Base-by-base conservation (phyloP, 2,888 invertebrate species). In the Oasisia sp. region DNA sequence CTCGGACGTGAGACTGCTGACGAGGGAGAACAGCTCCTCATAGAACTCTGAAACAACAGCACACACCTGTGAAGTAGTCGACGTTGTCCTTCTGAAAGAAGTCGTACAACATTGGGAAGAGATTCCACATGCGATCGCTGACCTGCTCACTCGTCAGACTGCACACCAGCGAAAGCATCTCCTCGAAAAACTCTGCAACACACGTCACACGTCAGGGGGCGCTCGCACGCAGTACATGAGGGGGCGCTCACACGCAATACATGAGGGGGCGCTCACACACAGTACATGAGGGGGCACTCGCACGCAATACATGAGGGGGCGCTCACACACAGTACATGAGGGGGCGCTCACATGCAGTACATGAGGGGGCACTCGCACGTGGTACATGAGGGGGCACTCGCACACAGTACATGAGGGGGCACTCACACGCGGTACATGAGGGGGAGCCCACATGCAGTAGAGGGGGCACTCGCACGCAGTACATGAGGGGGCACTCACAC, bases 41-140 rank as follows among this genome's bases (percentile, higher is more conserved):
- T 99, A 99, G 96, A 99, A 99, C 96, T 99, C 99, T 98, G 95
- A 32, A 94, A 94, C 89, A 93, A 93, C 91, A 90, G 32, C 50
- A 93, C 94, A 92, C 94, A 96, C 96, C 96, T 93, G 96, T 96
- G 96, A 99, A 99, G 97, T 99, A 99, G 96, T 99, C 99, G 92
- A 98, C 97, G 89, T 98, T 99, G 96, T 99, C 99, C 95, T 98
- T 98, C 97, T 98, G 98, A 95, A 99, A 99, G 94, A 98, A 98
- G 96, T 97, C 96, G 92, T 96, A 95, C 91, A 96, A 93, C 95
- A 96, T 95, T 98, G 95, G 98, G 94, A 99, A 97, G 92, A 99
- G 98, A 96, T 98, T 98, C 99, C 99, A 99, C 98, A 99, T 98
- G 95, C 98, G 98, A 89, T 98, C 97, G 0, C 99, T 98, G 95